Evolutionary conservation across 2,797 vertebrate genomes (phyloP), one percentile per base, ranked within the genome.

Genomic region (Aplochiton taeniatus): DNA sequence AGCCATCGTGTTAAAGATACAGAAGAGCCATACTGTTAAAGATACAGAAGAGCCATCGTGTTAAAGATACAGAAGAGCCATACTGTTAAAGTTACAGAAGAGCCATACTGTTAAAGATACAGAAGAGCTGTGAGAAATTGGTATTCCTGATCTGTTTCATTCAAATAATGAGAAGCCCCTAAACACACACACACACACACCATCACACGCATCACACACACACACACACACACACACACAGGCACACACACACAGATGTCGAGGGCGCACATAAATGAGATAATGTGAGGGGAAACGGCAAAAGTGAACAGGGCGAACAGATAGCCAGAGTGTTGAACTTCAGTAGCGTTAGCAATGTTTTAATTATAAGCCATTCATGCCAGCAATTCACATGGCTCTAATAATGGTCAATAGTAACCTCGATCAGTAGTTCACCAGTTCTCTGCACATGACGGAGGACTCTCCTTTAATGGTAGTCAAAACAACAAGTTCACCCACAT

Each of bases 281-380:
- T 42, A 16, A n/a, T n/a, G 9, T 31, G 18, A 57, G 14, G 31
- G 20, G 19, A 50, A n/a, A 45, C 11, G 8, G n/a, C 43, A 20
- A 66, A 19, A 62, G 63, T 46, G 61, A 64, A 62, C 57, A 48
- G 68, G 64, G 52, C 14, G 17, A 18, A 41, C 62, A 55, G 57
- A 43, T 50, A 54, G 14, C 13, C 41, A 53, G 63, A 1, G 49
- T 45, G 59, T 20, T 53, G 69, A 75, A 72, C 63, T 76, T 74
- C 69, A 84, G 86, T 80, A 77, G 80, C 72, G 79, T 61, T 79
- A 73, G 74, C 81, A 63, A 81, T 84, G 73, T 75, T 87, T 87
- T 88, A 84, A 88, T 87, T 85, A 80, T 70, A 73, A 69, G 85
- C 55, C 75, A n/a, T n/a, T n/a, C n/a, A n/a, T n/a, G n/a, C 77